Conservation (phyloP, 2,888 invertebrate genomes). For the Pilophorus perplexus region DNA sequence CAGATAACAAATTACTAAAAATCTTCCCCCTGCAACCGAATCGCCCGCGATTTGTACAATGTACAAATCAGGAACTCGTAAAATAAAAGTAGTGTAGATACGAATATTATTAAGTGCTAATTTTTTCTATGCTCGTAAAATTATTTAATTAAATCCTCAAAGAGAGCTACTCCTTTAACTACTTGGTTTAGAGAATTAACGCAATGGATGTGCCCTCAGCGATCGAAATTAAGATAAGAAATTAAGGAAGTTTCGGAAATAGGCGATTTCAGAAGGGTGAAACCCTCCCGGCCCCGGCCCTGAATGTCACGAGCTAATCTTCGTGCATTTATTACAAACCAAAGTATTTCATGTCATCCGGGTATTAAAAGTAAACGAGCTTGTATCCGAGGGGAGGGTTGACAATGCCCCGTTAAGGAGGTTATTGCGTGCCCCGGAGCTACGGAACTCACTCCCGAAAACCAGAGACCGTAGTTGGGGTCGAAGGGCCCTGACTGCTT, state of each 20-base stretch:
- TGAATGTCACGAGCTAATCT: slow-evolving; percentile 23
- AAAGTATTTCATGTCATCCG: slow-evolving; percentile 19
- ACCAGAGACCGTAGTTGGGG: slow-evolving; percentile 3
- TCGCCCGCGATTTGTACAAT: too few relatives aligned
- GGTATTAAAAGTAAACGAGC: slow-evolving; percentile 10
- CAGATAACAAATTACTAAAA: too few relatives aligned
- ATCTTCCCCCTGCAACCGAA: too few relatives aligned
- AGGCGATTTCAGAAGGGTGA: not conserved
- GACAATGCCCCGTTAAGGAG: slow-evolving; percentile 12
- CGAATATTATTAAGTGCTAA: too few relatives aligned
- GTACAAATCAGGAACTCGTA: too few relatives aligned
- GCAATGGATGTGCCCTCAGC: not conserved
- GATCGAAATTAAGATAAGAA: too few relatives aligned
- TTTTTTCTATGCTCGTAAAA: not conserved
- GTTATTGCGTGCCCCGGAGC: slow-evolving; percentile 17
- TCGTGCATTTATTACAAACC: not conserved
- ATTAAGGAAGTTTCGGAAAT: too few relatives aligned
- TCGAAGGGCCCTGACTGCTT: not conserved
- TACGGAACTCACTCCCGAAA: too few relatives aligned
- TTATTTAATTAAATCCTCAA: not conserved
- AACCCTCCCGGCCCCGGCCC: slow-evolving; percentile 1
- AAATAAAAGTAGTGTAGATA: too few relatives aligned
- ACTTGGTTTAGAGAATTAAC: not conserved
- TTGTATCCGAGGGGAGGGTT: not conserved
- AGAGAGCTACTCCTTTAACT: too few relatives aligned